Percentiles rank a stretch among this genome's conserved stretches.
Evolutionary conservation across 2,888 invertebrate genomes (phyloP).

Genomic region (Boloria euphrosyne): DNA sequence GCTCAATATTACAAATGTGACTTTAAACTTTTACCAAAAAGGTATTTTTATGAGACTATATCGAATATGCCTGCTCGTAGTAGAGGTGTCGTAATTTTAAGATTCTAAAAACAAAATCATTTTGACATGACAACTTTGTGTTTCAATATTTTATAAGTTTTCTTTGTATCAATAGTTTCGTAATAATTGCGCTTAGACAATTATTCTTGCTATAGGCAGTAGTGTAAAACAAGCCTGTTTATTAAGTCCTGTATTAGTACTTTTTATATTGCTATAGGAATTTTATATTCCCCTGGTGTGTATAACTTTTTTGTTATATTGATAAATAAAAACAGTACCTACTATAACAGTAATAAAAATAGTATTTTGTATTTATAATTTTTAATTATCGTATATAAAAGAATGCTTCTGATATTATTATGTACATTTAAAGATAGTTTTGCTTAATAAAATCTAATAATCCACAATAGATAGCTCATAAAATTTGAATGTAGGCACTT

Average conservation of each 20-base stretch:
- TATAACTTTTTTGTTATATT: neutral
- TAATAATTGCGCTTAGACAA: constrained; percentile 33
- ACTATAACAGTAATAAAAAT: too few species aligned
- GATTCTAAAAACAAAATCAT: constrained; percentile 54
- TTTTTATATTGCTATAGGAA: constrained; percentile 16
- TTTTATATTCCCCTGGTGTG: constrained; percentile 10
- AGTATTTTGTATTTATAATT: too few species aligned
- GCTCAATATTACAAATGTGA: constrained; percentile 21
- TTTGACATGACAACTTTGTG: constrained; percentile 47
- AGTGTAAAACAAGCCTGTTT: constrained; percentile 7
- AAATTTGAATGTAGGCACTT: constrained; percentile 25
- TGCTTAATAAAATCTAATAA: neutral
- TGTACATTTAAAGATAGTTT: too few species aligned
- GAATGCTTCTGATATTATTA: neutral
- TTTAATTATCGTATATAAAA: neutral
- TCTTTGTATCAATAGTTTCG: constrained; percentile 47
- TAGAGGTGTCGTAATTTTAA: constrained; percentile 8
- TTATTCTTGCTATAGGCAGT: constrained; percentile 21
- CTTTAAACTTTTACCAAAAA: constrained; percentile 9
- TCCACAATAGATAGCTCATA: constrained; percentile 5
- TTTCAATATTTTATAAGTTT: constrained; percentile 49
- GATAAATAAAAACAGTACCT: neutral
- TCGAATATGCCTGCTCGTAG: constrained; percentile 23
- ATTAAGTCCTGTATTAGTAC: neutral
- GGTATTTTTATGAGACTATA: constrained; percentile 5